Evolutionary conservation across 2,888 invertebrate genomes (phyloP).

Genomic region (Meiosimyza platycephala): DNA sequence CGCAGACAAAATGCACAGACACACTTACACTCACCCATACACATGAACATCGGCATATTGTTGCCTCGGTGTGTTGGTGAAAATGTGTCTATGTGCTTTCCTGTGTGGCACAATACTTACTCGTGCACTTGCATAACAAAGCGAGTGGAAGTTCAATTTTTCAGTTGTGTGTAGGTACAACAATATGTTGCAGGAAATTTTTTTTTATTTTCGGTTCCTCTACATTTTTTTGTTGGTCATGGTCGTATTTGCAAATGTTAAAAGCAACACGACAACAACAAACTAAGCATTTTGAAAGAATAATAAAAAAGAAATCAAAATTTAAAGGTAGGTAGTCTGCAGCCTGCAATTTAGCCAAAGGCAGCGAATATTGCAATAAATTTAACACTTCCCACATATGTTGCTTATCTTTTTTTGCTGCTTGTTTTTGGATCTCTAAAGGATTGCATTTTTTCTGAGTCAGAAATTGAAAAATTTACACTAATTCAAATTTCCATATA

Average conservation of each 20-base stretch:
- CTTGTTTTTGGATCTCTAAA: no score
- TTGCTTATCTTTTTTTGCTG: no score
- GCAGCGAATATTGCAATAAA: no score
- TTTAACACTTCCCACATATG: no score
- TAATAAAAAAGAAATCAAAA: background rate
- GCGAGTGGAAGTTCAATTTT: slow-evolving; percentile 25
- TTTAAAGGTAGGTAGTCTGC: no score
- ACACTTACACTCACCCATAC: slow-evolving; percentile 1
- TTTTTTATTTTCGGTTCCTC: no score
- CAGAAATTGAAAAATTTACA: no score
- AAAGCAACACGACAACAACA: background rate
- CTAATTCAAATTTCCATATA: no score
- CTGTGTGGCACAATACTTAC: background rate
- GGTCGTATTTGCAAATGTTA: slow-evolving; percentile 1
- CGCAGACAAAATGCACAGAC: slow-evolving; percentile 2
- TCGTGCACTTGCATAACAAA: slow-evolving; percentile 24
- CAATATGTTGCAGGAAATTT: slow-evolving; percentile 21
- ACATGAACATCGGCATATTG: background rate
- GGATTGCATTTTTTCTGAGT: no score
- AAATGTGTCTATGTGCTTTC: background rate
- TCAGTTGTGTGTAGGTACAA: slow-evolving; percentile 23
- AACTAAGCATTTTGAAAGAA: background rate
- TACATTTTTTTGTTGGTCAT: background rate
- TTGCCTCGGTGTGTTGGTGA: no score
- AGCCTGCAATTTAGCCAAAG: no score